Conservation (phyloP, 2,888 invertebrate genomes). For the Tillus elongatus region DNA sequence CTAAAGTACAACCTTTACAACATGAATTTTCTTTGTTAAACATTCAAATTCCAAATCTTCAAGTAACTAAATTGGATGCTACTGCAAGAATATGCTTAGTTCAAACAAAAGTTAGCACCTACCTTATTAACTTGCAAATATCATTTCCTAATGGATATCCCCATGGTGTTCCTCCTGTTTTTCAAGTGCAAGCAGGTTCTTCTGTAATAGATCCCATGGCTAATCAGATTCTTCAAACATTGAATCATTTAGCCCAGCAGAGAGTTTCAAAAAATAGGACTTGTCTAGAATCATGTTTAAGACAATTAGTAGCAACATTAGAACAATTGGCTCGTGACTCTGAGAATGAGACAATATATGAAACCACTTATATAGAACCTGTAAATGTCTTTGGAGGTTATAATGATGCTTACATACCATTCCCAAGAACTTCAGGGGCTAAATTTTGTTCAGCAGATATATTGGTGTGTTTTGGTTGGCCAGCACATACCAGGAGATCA, state of each 20-base stretch:
- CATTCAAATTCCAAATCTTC: constrained; percentile 64
- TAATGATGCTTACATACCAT: constrained; percentile 79
- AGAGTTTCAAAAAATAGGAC: constrained; percentile 77
- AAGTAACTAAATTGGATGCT: constrained; percentile 47
- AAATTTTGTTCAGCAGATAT: constrained; percentile 83
- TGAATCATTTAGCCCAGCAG: constrained; percentile 71
- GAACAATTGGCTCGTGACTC: constrained; percentile 51
- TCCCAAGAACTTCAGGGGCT: constrained; percentile 88
- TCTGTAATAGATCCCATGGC: constrained; percentile 61
- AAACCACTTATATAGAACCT: constrained; percentile 24
- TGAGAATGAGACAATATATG: constrained; percentile 41
- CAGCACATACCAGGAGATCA: constrained; percentile 59
- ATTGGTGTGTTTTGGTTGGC: constrained; percentile 77
- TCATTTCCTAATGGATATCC: constrained; percentile 70
- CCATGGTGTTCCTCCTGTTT: constrained; percentile 54
- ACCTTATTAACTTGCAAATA: constrained; percentile 51
- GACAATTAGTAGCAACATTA: constrained; percentile 56
- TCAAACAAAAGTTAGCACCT: constrained; percentile 46
- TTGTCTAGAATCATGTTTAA: constrained; percentile 79
- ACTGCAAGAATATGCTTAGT: constrained; percentile 50
- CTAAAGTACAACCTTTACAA: constrained; percentile 53
- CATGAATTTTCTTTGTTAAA: constrained; percentile 71
- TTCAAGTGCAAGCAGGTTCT: constrained; percentile 58
- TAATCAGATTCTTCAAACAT: constrained; percentile 65
- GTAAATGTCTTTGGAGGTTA: constrained; percentile 38